Evolutionary conservation across 2,113 vertebrate genomes (phyloP).

Genomic region (Piprites chloris): DNA sequence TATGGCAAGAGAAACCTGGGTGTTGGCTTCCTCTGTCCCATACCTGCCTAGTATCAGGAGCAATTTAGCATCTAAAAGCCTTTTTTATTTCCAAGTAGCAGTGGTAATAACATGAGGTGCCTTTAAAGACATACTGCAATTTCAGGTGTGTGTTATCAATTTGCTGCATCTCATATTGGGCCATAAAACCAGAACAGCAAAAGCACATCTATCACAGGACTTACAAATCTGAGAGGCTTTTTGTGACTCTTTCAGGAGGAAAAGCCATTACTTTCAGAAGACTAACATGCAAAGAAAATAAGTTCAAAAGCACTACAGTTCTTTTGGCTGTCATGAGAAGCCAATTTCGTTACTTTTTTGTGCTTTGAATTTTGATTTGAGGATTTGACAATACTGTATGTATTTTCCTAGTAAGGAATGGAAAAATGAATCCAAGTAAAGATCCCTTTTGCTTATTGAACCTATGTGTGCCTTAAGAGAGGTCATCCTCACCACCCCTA

Average conservation of each 20-base stretch:
- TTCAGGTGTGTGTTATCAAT: neutral
- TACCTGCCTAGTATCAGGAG: neutral
- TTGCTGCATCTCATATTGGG: neutral
- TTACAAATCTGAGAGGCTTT: neutral
- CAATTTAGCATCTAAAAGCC: neutral
- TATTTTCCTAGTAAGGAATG: neutral
- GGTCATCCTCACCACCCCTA: neutral
- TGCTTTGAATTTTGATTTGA: neutral
- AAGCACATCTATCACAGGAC: neutral
- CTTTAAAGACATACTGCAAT: neutral
- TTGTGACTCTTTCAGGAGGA: neutral
- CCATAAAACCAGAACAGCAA: neutral
- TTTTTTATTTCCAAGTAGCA: neutral
- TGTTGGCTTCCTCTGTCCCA: neutral
- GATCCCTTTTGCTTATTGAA: neutral
- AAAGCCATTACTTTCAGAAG: neutral
- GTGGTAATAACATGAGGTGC: neutral
- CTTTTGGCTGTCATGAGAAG: neutral
- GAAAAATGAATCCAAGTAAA: neutral
- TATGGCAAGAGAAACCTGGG: neutral
- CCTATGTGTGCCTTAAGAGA: neutral
- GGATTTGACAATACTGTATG: neutral
- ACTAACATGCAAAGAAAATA: neutral
- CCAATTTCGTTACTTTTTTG: neutral
- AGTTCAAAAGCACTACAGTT: neutral